A percentile compares a stretch with the other conserved stretches of the same genome.
phyloP scores from a whole-genome alignment of 2,797 vertebrate genomes.

The Euphonia xanthogaster region DNA sequence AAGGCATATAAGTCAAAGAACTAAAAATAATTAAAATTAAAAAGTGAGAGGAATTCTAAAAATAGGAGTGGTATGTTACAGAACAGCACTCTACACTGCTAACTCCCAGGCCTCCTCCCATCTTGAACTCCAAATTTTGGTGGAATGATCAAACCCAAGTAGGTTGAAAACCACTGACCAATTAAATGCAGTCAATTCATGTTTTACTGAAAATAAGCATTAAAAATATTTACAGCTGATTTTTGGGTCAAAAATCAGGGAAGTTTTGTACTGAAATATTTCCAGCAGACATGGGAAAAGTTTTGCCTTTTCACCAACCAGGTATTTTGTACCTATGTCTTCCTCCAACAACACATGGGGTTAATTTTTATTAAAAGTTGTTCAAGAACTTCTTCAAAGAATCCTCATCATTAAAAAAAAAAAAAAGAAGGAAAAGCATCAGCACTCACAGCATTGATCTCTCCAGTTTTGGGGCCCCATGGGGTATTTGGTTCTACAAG shows the following conservation, averaged over 20 bases:
- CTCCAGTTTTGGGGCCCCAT: conserved; percentile 80
- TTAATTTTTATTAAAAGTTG: not conserved
- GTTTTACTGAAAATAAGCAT: not conserved
- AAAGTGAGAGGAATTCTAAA: not conserved
- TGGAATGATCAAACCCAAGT: not conserved
- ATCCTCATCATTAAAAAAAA: not conserved
- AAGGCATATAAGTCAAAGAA: not conserved
- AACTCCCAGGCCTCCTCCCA: not conserved
- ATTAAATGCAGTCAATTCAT: not conserved
- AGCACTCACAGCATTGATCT: conserved; percentile 86
- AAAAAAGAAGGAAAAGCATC: not conserved
- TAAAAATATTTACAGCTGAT: not conserved
- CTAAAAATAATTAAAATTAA: not conserved
- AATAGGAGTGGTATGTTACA: not conserved
- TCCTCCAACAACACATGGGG: not conserved
- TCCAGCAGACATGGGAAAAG: not conserved
- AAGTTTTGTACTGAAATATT: not conserved
- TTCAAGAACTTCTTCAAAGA: not conserved
- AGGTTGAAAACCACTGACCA: not conserved
- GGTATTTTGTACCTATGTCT: not conserved
- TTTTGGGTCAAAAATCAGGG: not conserved
- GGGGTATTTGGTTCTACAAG: conserved; percentile 83
- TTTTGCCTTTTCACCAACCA: not conserved
- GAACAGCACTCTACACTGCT: not conserved
- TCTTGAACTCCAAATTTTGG: not conserved